Evolutionary conservation across 2,797 vertebrate species (phyloP).

Genomic region (Labroides dimidiatus): DNA sequence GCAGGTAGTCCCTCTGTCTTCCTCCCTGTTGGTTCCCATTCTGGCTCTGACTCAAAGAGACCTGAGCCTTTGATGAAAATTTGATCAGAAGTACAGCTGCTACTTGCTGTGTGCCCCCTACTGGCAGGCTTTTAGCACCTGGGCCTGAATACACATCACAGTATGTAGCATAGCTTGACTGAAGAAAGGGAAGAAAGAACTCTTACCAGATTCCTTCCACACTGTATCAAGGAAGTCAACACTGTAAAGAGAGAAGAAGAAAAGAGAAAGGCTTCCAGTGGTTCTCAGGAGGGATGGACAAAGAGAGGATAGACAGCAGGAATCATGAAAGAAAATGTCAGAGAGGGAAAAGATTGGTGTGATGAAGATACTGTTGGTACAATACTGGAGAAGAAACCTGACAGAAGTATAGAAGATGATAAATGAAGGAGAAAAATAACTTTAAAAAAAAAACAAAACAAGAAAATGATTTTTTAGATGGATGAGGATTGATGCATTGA

Average conservation of each 20-base stretch:
- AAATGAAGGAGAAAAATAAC: too few species aligned
- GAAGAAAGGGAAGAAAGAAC: slow-evolving; percentile 9
- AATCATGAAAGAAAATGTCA: neutral
- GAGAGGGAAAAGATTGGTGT: neutral
- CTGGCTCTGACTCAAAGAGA: slow-evolving; percentile 46
- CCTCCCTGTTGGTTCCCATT: slow-evolving; percentile 4
- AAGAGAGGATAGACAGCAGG: slow-evolving; percentile 18
- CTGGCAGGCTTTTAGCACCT: slow-evolving; percentile 59
- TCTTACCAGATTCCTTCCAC: neutral
- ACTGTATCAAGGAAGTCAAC: slow-evolving; percentile 17
- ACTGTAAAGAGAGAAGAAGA: slow-evolving; percentile 21
- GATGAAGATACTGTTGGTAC: too few species aligned
- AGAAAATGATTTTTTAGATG: too few species aligned
- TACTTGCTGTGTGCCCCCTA: slow-evolving; percentile 38
- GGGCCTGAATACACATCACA: slow-evolving; percentile 47
- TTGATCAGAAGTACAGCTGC: slow-evolving; percentile 64
- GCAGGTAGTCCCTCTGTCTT: slow-evolving; percentile 14
- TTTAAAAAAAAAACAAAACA: too few species aligned
- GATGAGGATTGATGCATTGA: too few species aligned
- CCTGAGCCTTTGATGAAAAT: slow-evolving; percentile 61
- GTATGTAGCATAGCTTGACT: slow-evolving; percentile 19
- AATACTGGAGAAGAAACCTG: neutral
- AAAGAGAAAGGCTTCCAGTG: slow-evolving; percentile 22
- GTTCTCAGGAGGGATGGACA: slow-evolving; percentile 18
- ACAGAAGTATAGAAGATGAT: too few species aligned